Evolutionary conservation across 2,113 vertebrate species (phyloP).

Genomic region (Callocephalon fimbriatum): DNA sequence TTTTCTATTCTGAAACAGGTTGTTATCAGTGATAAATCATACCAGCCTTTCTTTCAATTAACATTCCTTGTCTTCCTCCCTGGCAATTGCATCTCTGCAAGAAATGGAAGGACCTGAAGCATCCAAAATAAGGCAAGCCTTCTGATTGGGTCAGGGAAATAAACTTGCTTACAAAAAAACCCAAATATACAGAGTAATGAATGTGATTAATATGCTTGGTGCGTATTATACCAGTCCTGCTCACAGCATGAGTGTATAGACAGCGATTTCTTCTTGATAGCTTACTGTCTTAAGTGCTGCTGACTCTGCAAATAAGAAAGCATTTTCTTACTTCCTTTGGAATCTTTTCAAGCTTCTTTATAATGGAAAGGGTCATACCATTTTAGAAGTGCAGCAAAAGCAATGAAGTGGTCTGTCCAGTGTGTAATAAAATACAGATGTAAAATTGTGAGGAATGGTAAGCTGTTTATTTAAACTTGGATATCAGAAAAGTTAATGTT

Average conservation of each 20-base stretch:
- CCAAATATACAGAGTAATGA: neutral
- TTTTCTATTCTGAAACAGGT: neutral
- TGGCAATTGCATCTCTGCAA: neutral
- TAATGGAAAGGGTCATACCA: neutral
- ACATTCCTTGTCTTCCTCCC: neutral
- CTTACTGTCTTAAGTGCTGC: neutral
- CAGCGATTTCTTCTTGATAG: neutral
- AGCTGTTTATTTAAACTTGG: neutral
- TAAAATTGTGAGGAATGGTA: neutral
- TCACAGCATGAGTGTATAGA: neutral
- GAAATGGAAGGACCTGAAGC: neutral
- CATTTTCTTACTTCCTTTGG: neutral
- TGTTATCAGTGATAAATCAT: neutral
- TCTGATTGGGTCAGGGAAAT: neutral
- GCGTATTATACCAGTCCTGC: neutral
- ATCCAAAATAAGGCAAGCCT: neutral
- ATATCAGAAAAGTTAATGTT: neutral
- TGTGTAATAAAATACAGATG: neutral
- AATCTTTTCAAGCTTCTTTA: neutral
- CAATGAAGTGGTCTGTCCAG: neutral
- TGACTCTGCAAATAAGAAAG: neutral
- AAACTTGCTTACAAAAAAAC: neutral
- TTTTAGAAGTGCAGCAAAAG: neutral
- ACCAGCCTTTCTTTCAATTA: neutral
- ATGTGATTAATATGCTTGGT: neutral